A percentile compares a stretch with the other conserved stretches of the same genome.
Evolutionary conservation across 2,888 invertebrate species (phyloP).

Genomic region (Parnassius smintheus): DNA sequence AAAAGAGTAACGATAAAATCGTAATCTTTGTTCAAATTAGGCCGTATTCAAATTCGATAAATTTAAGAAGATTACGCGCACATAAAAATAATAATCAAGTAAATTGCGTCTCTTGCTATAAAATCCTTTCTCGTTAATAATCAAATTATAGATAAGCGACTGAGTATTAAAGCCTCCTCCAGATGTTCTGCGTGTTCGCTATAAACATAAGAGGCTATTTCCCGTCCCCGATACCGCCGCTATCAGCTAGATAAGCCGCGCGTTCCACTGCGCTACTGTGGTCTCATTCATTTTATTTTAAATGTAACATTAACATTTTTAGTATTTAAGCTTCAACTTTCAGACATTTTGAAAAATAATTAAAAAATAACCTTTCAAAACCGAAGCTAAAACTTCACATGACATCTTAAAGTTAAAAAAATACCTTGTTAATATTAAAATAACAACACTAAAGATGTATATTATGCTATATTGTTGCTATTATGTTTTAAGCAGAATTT

Average conservation of each 20-base stretch:
- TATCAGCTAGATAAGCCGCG: conserved; percentile 28
- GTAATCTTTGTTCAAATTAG: too few relatives aligned
- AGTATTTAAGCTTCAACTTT: neutral
- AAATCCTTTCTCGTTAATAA: conserved; percentile 8
- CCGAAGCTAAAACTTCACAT: too few relatives aligned
- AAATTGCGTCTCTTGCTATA: neutral
- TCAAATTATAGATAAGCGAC: conserved; percentile 19
- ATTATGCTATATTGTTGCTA: too few relatives aligned
- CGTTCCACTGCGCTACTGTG: conserved; percentile 2
- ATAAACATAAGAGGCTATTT: conserved; percentile 46
- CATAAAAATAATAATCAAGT: conserved; percentile 12
- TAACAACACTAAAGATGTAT: too few relatives aligned
- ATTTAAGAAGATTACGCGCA: too few relatives aligned
- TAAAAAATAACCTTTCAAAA: too few relatives aligned
- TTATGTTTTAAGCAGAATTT: too few relatives aligned
- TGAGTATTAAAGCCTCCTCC: conserved; percentile 36
- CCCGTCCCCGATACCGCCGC: conserved; percentile 30
- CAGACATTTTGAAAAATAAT: too few relatives aligned
- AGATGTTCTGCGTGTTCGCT: conserved; percentile 35
- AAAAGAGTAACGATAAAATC: too few relatives aligned
- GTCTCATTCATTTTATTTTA: neutral
- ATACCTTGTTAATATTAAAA: too few relatives aligned
- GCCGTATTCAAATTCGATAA: too few relatives aligned
- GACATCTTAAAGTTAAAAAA: too few relatives aligned
- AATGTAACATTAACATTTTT: neutral